Conservation (phyloP, 2,797 vertebrate species). For the Tragelaphus eurycerus region DNA sequence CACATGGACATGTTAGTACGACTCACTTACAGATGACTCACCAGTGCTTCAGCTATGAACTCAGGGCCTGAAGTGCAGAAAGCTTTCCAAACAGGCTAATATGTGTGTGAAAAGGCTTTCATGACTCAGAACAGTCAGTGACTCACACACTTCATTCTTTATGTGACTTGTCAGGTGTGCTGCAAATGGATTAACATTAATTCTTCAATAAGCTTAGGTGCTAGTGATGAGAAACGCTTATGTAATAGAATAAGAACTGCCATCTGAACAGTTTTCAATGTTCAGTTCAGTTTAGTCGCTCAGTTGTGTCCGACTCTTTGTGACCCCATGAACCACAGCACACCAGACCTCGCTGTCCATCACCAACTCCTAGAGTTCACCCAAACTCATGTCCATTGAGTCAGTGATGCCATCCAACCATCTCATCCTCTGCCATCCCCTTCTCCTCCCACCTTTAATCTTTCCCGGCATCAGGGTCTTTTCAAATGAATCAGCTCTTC, state of each 20-base stretch:
- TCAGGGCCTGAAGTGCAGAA: background rate
- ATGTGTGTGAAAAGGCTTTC: background rate
- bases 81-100: background rate
- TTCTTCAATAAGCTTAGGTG: background rate
- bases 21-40: background rate
- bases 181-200: background rate
- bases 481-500: background rate
- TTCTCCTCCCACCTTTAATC: background rate
- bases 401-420: background rate
- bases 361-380: background rate
- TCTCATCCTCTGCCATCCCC: background rate
- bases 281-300: background rate
- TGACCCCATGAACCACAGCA: background rate
- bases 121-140: background rate
- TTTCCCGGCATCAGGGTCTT: background rate
- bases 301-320: fast-evolving
- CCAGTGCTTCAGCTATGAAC: background rate
- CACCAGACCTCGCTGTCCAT: background rate
- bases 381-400: background rate
- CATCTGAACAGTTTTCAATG: background rate
- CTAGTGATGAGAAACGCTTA: background rate
- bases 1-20: background rate
- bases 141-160: background rate
- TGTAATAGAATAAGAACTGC: background rate
- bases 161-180: background rate